phyloP scores from a whole-genome alignment of 2,113 vertebrate genomes.

The Rhabdornis inornatus region DNA sequence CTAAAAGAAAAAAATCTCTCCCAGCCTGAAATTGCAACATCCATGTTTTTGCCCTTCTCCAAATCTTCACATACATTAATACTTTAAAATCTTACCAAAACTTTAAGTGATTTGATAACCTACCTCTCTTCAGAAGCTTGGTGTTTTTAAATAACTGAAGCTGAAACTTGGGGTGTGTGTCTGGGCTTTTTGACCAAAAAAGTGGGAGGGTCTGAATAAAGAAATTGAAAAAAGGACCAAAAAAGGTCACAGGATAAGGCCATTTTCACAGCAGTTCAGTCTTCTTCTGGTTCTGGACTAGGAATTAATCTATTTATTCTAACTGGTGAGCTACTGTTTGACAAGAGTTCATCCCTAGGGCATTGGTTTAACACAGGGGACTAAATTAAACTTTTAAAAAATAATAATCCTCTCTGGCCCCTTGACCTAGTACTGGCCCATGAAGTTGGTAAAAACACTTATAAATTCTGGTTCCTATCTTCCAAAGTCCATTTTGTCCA shows the following conservation, averaged over 20 bases:
- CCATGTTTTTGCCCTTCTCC: neutral
- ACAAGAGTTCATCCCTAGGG: neutral
- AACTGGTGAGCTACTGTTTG: neutral
- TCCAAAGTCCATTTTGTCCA: neutral
- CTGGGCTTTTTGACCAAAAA: neutral
- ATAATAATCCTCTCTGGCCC: neutral
- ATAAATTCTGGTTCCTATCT: neutral
- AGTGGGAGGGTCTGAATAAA: neutral
- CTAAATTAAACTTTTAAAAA: neutral
- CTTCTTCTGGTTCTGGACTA: neutral
- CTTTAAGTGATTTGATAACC: neutral
- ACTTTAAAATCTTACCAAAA: neutral
- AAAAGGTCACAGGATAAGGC: neutral
- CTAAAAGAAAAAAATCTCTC: neutral
- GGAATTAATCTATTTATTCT: neutral
- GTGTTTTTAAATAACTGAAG: neutral
- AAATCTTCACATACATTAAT: neutral
- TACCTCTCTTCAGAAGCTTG: neutral
- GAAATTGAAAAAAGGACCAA: neutral
- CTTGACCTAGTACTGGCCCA: neutral
- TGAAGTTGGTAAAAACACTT: neutral
- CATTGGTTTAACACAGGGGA: neutral
- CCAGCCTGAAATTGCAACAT: neutral
- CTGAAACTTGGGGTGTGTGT: neutral
- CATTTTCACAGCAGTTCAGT: neutral